These are phyloP conservation scores for Lydus trimaculatus DNA, from an alignment of 2,888 invertebrate species.

Conservation along the genomic window DNA sequence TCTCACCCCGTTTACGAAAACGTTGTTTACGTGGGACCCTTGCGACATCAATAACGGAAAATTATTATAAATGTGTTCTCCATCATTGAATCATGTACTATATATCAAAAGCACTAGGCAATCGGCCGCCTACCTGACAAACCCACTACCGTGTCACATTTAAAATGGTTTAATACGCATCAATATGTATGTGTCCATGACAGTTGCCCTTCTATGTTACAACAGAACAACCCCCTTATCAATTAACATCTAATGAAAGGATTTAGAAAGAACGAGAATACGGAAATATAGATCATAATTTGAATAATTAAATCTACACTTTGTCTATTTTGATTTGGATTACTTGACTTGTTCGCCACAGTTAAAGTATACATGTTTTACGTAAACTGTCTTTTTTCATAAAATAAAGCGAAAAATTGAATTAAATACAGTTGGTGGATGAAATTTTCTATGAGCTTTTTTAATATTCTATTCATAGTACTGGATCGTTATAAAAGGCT, in stretches of 20 bases:
- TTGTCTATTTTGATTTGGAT: too few species aligned
- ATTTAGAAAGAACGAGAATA: not conserved
- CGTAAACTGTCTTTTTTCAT: too few species aligned
- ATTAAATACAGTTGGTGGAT: not conserved
- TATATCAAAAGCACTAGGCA: conserved; percentile 38
- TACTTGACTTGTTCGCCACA: too few species aligned
- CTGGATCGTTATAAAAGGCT: not conserved
- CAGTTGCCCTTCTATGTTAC: not conserved
- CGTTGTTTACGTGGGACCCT: conserved; percentile 37
- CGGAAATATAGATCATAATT: not conserved
- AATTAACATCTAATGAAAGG: not conserved
- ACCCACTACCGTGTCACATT: conserved; percentile 22
- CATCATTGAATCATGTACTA: conserved; percentile 42
- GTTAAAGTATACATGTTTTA: too few species aligned
- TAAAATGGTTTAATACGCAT: conserved; percentile 1
- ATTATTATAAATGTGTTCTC: conserved; percentile 47
- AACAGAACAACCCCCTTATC: not conserved
- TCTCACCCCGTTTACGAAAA: conserved; percentile 25
- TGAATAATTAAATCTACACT: not conserved
- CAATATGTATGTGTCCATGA: not conserved
- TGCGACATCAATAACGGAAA: conserved; percentile 45
- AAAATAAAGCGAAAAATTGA: not conserved
- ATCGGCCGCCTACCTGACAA: conserved; percentile 36
- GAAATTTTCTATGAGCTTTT: not conserved
- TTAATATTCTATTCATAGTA: not conserved